These are phyloP conservation scores for Verasper variegatus DNA, from an alignment of 2,113 vertebrate species.

Conservation along the genomic window DNA sequence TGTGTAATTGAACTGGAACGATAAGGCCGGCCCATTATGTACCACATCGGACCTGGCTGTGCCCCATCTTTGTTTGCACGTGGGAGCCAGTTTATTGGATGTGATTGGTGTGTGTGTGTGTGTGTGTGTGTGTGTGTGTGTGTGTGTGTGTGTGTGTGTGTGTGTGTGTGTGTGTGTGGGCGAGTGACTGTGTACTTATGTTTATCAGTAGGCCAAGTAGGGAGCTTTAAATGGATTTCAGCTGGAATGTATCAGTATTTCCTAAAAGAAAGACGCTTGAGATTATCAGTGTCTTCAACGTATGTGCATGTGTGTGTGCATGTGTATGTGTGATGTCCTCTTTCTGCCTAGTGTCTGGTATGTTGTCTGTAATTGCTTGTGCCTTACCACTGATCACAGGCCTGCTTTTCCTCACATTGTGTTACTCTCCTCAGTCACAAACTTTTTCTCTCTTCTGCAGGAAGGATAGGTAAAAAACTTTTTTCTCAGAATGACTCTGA, in stretches of 20 bases:
- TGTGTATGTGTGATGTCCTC: conserved; percentile 29
- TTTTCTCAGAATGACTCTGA: conserved; percentile 64
- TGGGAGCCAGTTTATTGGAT: conserved; percentile 26
- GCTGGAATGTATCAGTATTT: conserved; percentile 37
- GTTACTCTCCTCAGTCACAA: conserved; percentile 54
- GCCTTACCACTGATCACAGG: conserved; percentile 62
- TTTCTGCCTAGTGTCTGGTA: conserved; percentile 26
- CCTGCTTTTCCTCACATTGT: conserved; percentile 43
- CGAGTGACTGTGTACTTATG: conserved; percentile 5
- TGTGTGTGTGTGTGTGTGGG: conserved; percentile 2
- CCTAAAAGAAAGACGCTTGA: conserved; percentile 28
- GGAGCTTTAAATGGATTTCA: conserved; percentile 56
- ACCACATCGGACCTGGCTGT: conserved; percentile 31
- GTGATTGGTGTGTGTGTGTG: neutral
- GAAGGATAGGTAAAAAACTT: conserved; percentile 22
- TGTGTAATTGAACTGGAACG: conserved; percentile 61
- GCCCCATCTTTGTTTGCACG: conserved; percentile 29
- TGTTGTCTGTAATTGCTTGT: conserved; percentile 64
- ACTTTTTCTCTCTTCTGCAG: conserved; percentile 56
- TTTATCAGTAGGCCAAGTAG: conserved; percentile 55
- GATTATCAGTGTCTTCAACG: conserved; percentile 58
- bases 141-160: conserved; percentile 1
- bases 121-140: neutral
- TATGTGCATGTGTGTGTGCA: conserved; percentile 35
- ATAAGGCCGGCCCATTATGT: conserved; percentile 33